Percentiles rank a stretch among this genome's conserved stretches.
These are phyloP conservation scores for Porites cylindrica DNA, from an alignment of 92 coral and sea anemone species.

Conservation along the genomic window DNA sequence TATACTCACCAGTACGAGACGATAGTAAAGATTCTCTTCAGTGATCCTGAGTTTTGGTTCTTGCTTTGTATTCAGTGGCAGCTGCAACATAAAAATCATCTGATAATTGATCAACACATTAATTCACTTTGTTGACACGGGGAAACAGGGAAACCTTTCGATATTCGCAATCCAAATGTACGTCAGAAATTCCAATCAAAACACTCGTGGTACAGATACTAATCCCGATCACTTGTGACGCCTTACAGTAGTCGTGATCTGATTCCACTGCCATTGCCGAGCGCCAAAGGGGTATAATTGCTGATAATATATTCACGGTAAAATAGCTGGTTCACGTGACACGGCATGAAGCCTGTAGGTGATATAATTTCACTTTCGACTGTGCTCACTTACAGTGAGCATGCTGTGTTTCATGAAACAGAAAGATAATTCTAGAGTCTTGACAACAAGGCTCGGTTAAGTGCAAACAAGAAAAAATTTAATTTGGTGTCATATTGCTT, in stretches of 20 bases:
- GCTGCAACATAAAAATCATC: slow-evolving; percentile 50
- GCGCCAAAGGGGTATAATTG: not conserved
- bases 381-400: slow-evolving; percentile 8
- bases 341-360: not conserved
- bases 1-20: slow-evolving; percentile 14
- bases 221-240: not conserved
- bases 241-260: not conserved
- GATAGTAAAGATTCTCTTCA: not conserved
- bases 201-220: not conserved
- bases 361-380: not conserved
- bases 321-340: not conserved
- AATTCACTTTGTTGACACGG: slow-evolving; percentile 37
- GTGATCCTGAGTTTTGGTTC: not conserved
- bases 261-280: not conserved
- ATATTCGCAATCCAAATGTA: slow-evolving; percentile 7
- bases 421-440: not conserved
- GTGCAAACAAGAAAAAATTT: slow-evolving; percentile 12
- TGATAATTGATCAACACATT: slow-evolving; percentile 50
- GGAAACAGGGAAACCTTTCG: not conserved
- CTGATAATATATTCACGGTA: not conserved
- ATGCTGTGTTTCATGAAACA: not conserved
- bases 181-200: slow-evolving; percentile 20
- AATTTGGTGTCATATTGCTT: slow-evolving; percentile 19
- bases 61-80: slow-evolving; percentile 25
- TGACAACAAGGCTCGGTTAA: not conserved